Evolutionary conservation across 2,888 invertebrate species (phyloP).

Genomic region (Temnothorax ravouxi): DNA sequence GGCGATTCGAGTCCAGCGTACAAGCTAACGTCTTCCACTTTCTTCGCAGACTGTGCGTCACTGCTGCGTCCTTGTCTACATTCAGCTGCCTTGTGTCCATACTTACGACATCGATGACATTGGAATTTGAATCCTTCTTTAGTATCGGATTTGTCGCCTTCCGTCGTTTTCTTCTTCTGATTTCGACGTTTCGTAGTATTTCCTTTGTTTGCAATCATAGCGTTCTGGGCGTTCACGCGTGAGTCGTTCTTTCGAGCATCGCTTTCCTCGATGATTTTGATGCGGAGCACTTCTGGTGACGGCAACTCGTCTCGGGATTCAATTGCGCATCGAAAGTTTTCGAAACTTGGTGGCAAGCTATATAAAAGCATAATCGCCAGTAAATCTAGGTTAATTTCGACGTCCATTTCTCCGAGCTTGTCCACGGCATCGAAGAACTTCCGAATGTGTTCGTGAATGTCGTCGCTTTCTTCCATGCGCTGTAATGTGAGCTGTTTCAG

Average conservation of each 20-base stretch:
- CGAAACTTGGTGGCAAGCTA: too few species aligned
- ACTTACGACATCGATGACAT: slow-evolving; percentile 19
- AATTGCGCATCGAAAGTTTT: too few species aligned
- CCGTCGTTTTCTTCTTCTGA: not conserved
- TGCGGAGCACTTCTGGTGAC: too few species aligned
- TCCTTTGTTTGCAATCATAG: not conserved
- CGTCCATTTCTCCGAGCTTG: too few species aligned
- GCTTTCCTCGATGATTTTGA: too few species aligned
- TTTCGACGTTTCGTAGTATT: not conserved
- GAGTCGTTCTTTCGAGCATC: not conserved
- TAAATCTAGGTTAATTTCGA: too few species aligned
- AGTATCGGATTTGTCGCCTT: not conserved
- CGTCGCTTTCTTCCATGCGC: too few species aligned
- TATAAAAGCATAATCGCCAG: too few species aligned
- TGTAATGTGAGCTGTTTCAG: too few species aligned
- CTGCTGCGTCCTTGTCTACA: not conserved
- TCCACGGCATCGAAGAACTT: too few species aligned
- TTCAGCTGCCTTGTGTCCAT: not conserved
- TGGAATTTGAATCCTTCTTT: not conserved
- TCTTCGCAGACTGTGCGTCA: not conserved
- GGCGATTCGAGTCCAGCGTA: not conserved
- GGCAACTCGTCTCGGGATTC: too few species aligned
- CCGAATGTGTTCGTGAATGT: too few species aligned
- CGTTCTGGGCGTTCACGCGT: not conserved
- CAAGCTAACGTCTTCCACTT: not conserved